Evolutionary conservation across 2,113 vertebrate genomes (phyloP), one percentile per base, ranked within the genome.

Genomic region (Alosa alosa): DNA sequence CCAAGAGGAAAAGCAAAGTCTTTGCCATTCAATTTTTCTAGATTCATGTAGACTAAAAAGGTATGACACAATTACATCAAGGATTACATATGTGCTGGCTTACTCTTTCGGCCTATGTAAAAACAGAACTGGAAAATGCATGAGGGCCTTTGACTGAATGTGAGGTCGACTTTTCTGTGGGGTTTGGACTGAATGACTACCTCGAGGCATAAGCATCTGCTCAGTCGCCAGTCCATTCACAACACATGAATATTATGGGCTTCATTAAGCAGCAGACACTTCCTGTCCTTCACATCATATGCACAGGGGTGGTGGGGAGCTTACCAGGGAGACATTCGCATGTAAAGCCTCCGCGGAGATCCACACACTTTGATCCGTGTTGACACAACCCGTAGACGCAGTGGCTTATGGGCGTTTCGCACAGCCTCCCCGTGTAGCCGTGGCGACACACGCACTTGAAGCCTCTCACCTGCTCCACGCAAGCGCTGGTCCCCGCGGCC

Each of bases 331-430:
- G 92, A 90, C 90, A 93, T 86, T 92, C 88, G 86, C 93, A 94
- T 89, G 83, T 88, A 89, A 95, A 94, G 75, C 94, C 93, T 90
- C 86, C 50, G 45, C 92, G 90, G 86, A 94, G 82, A 91, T 92
- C 89, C 46, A 81, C 90, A 87, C 91, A 94, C 55, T 84, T 83
- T 91, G 92, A 95, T 90, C 90, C 91, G 8, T 94, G 91, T 88
- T 93, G 93, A 95, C 94, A 94, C 5, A 95, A 90, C 84, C 92
- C 92, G 82, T 91, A 89, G 20, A 93, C 86, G 86, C 90, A 95
- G 86, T 89, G 94, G 89, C 93, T 93, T 92, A 93, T 89, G 52
- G 90, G 91, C 85, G 93, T 93, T 94, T 93, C 86, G 83, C 94
- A 95, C 88, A 84, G 88, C 4, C 72, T 47, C 13, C 94, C 92